Percentiles rank a stretch among this genome's conserved stretches.
These are phyloP conservation scores for Forficula auricularia DNA, from an alignment of 1,140 invertebrate genomes.

Conservation along the genomic window DNA sequence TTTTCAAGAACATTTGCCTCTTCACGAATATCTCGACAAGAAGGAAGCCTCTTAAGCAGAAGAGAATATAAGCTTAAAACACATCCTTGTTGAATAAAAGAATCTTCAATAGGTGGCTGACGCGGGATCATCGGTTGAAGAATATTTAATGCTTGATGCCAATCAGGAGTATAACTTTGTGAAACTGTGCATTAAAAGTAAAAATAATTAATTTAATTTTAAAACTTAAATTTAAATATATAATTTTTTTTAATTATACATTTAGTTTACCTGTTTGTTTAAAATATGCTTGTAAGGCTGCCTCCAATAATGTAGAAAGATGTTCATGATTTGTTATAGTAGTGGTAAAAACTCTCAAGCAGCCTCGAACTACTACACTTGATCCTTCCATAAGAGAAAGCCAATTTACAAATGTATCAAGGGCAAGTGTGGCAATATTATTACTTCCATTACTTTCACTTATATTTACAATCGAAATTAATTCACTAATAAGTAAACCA, in stretches of 20 bases:
- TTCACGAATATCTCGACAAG: constrained; percentile 28
- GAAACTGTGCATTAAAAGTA: constrained; percentile 21
- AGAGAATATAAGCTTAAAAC: constrained; percentile 30
- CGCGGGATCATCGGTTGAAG: constrained; percentile 27
- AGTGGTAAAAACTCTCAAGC: constrained; percentile 27
- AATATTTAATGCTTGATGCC: constrained; percentile 26
- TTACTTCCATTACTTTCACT: constrained; percentile 14
- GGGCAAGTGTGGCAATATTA: constrained; percentile 13
- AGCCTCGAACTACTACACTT: constrained; percentile 26
- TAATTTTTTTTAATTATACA: neutral
- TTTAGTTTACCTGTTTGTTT: constrained; percentile 23
- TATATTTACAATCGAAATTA: constrained; percentile 30
- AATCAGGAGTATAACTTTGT: constrained; percentile 23
- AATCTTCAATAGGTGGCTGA: constrained; percentile 26
- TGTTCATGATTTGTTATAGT: constrained; percentile 26
- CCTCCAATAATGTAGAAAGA: constrained; percentile 30
- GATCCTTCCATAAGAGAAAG: constrained; percentile 25
- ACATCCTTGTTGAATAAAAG: constrained; percentile 26
- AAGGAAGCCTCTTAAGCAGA: constrained; percentile 28
- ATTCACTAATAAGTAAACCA: constrained; percentile 29
- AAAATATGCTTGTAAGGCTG: constrained; percentile 31
- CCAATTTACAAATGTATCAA: constrained; percentile 20
- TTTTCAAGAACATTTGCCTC: constrained; percentile 29
- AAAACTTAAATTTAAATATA: constrained; percentile 3
- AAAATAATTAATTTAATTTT: constrained; percentile 3